phyloP scores from a whole-genome alignment of 2,113 vertebrate species.

The Larimichthys crocea region DNA sequence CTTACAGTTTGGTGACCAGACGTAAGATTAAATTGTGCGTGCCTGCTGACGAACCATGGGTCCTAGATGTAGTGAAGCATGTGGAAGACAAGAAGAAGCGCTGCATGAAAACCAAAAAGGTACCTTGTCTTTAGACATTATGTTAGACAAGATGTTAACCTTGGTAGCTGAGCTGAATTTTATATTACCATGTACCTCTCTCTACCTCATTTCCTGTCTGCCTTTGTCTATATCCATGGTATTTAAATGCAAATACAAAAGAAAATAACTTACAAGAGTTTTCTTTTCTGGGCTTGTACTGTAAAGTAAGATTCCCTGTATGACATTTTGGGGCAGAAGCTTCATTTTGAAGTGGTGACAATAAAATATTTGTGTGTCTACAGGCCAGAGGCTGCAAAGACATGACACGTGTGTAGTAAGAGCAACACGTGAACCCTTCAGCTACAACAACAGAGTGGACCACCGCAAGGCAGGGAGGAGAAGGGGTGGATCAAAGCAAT shows the following conservation, averaged over 20 bases:
- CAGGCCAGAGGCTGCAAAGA: background rate
- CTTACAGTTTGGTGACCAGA: slow-evolving; percentile 60
- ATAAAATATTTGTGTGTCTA: slow-evolving; percentile 24
- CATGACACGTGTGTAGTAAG: background rate
- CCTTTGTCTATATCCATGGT: too few relatives aligned
- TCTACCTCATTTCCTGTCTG: too few relatives aligned
- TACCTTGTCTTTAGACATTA: background rate
- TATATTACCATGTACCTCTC: too few relatives aligned
- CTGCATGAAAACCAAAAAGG: slow-evolving; percentile 22
- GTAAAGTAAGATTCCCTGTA: background rate
- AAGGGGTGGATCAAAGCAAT: background rate
- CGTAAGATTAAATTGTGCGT: background rate
- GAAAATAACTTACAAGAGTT: background rate
- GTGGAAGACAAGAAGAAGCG: accelerated
- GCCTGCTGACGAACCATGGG: background rate
- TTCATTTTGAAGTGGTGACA: background rate
- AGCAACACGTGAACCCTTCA: background rate
- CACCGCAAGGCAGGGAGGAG: background rate
- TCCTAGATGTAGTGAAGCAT: accelerated
- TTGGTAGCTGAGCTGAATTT: too few relatives aligned
- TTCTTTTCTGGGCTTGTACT: background rate
- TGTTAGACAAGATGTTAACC: too few relatives aligned
- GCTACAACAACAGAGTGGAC: background rate
- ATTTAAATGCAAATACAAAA: background rate
- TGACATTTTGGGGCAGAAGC: background rate